Percentiles rank a stretch among this genome's conserved stretches.
Evolutionary conservation across 2,797 vertebrate species (phyloP).

Genomic region (Morus bassanus): DNA sequence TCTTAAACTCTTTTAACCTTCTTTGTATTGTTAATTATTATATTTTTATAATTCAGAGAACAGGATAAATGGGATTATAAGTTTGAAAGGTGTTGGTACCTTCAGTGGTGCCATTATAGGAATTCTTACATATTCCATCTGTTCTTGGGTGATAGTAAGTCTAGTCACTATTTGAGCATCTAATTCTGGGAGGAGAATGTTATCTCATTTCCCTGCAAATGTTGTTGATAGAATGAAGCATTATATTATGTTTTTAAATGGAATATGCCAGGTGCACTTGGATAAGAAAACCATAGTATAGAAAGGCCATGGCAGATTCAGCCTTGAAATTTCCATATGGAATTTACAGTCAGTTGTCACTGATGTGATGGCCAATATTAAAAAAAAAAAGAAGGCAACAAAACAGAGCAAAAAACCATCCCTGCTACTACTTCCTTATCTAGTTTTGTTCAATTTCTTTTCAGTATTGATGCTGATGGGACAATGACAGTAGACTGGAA

Average conservation of each 20-base stretch:
- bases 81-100: background rate
- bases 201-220: background rate
- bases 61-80: background rate
- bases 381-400: rapidly evolving
- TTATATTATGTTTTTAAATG: background rate
- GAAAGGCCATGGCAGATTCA: background rate
- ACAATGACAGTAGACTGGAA: slow-evolving; percentile 95
- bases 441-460: background rate
- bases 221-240: background rate
- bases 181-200: background rate
- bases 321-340: background rate
- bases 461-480: slow-evolving; percentile 89
- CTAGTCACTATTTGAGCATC: background rate
- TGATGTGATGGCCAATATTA: background rate
- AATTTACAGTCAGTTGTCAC: background rate
- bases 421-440: background rate
- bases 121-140: background rate
- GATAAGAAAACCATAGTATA: background rate
- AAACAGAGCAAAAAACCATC: background rate
- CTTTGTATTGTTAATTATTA: background rate
- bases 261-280: background rate
- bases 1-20: background rate
- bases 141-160: background rate
- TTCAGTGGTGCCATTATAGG: background rate
- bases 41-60: background rate